These are phyloP conservation scores for Myotis vivesi DNA, from an alignment of 2,797 vertebrate genomes.

Conservation along the genomic window DNA sequence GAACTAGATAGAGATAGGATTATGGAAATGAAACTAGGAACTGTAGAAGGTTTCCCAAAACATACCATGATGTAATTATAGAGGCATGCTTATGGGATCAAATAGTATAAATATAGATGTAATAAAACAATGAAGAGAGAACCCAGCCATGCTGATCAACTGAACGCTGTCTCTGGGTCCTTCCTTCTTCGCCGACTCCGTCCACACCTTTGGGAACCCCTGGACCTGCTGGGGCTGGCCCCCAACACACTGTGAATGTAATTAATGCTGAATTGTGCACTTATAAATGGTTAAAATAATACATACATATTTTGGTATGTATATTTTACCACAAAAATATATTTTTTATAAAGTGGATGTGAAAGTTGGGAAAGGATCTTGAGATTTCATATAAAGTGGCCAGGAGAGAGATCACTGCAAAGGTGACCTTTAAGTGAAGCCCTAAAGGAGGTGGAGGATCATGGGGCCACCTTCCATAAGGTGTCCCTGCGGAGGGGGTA, in stretches of 20 bases:
- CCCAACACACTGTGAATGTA: neutral
- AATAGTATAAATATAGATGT: no score
- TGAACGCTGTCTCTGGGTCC: no score
- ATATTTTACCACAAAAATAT: neutral
- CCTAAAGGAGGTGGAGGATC: neutral
- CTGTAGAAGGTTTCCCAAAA: no score
- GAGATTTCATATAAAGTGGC: neutral
- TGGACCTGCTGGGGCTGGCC: no score
- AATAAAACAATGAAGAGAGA: no score
- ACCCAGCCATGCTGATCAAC: no score
- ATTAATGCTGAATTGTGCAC: neutral
- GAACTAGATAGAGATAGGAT: no score
- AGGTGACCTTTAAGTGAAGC: neutral
- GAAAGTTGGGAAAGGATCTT: neutral
- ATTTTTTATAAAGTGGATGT: neutral
- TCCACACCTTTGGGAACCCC: no score
- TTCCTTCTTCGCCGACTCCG: no score
- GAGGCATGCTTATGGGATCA: no score
- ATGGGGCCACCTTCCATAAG: neutral
- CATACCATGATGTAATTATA: no score
- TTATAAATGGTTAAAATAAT: neutral
- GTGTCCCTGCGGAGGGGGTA: neutral
- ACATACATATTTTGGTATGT: neutral
- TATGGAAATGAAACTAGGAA: no score
- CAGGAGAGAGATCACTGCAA: neutral